A percentile compares a stretch with the other conserved stretches of the same genome.
These are phyloP conservation scores for Taeniopygia guttata DNA, from an alignment of 2,797 vertebrate genomes.

Conservation along the genomic window DNA sequence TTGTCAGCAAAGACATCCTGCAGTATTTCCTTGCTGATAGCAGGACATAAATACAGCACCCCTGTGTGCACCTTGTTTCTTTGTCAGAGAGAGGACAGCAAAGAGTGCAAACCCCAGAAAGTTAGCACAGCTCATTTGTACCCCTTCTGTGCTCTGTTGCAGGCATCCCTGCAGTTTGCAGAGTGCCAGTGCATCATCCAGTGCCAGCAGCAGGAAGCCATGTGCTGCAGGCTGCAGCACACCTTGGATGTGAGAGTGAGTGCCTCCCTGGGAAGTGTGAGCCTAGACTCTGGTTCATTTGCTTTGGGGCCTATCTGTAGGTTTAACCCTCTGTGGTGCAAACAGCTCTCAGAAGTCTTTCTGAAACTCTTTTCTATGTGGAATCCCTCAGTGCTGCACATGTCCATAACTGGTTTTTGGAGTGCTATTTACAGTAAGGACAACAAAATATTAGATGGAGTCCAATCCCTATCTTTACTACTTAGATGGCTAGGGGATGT, in stretches of 20 bases:
- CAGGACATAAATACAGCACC: neutral
- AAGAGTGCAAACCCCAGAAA: neutral
- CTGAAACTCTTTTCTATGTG: neutral
- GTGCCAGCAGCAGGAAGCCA: constrained; percentile 82
- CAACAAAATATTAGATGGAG: neutral
- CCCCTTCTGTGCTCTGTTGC: neutral
- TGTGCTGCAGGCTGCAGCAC: constrained; percentile 82
- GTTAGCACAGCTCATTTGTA: neutral
- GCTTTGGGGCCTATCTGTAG: neutral
- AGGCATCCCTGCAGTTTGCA: constrained; percentile 85
- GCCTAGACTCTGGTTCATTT: neutral
- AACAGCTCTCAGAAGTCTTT: neutral
- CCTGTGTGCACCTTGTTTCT: neutral
- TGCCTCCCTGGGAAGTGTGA: neutral
- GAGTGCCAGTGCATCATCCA: constrained; percentile 87
- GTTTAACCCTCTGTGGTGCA: neutral
- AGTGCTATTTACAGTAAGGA: neutral
- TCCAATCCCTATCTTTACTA: neutral
- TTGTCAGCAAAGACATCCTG: neutral
- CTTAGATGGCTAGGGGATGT: neutral
- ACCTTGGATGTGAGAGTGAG: constrained; percentile 83
- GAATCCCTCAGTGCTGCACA: neutral
- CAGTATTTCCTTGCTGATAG: neutral
- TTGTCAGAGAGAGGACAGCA: neutral
- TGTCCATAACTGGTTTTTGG: neutral